These are phyloP conservation scores for Eupithecia pulchellata DNA, from an alignment of 2,888 invertebrate species.

Conservation along the genomic window DNA sequence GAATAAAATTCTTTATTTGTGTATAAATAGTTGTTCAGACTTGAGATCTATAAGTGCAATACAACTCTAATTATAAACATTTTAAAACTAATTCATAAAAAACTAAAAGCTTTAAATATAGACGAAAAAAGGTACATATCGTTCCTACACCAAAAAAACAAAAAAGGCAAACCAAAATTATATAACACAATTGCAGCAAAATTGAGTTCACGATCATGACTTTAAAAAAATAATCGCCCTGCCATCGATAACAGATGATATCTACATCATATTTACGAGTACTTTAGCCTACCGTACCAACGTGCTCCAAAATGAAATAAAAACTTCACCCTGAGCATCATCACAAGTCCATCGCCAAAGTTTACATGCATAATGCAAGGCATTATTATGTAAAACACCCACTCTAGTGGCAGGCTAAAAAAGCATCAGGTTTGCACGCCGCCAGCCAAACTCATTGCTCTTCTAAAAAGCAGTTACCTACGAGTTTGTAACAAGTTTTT, in stretches of 20 bases:
- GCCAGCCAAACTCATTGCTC: slow-evolving; percentile 26
- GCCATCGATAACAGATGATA: neutral
- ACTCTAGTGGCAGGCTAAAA: slow-evolving; percentile 50
- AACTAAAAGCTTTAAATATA: no score
- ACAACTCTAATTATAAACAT: no score
- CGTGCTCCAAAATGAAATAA: neutral
- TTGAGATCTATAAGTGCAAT: no score
- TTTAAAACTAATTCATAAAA: no score
- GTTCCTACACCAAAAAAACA: no score
- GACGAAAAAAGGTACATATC: no score
- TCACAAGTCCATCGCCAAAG: neutral
- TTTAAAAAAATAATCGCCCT: slow-evolving; percentile 1
- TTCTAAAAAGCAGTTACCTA: neutral
- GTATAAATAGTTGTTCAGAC: no score
- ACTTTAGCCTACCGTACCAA: neutral
- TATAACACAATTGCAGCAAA: no score
- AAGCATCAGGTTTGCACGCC: slow-evolving; percentile 52
- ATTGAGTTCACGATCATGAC: no score
- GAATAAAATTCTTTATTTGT: no score
- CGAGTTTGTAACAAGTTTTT: slow-evolving; percentile 4
- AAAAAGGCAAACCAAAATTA: no score
- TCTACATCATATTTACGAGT: no score
- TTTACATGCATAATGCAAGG: slow-evolving; percentile 65
- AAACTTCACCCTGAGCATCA: slow-evolving; percentile 2
- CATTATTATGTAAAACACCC: slow-evolving; percentile 68